Evolutionary conservation across 2,113 vertebrate species (phyloP).

Genomic region (Psittacus erithacus): DNA sequence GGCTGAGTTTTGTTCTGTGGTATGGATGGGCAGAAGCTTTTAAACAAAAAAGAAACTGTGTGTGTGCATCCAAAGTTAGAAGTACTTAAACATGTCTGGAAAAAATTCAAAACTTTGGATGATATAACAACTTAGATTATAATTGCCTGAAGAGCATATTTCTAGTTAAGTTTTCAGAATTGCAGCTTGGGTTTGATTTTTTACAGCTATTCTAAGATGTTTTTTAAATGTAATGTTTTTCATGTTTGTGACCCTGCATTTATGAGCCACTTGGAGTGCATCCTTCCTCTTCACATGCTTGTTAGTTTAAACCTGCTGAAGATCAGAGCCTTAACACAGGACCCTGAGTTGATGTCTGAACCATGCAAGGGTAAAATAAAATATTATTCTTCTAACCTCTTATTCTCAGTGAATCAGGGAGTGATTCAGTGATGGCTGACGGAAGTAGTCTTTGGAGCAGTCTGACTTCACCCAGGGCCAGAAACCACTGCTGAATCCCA

Average conservation of each 20-base stretch:
- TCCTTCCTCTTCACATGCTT: not conserved
- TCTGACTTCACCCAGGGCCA: not conserved
- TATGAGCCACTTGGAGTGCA: not conserved
- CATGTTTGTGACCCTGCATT: rapidly evolving
- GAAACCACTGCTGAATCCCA: not conserved
- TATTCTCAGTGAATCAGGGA: not conserved
- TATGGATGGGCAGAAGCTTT: not conserved
- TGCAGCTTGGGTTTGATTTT: not conserved
- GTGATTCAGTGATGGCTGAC: rapidly evolving
- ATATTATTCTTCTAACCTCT: not conserved
- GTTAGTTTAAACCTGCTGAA: not conserved
- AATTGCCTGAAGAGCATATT: not conserved
- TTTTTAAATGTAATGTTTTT: not conserved
- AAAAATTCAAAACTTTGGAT: not conserved
- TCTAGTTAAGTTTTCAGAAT: not conserved
- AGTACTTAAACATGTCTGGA: not conserved
- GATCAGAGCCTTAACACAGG: not conserved
- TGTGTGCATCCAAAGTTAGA: not conserved
- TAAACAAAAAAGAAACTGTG: not conserved
- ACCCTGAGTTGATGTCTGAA: not conserved
- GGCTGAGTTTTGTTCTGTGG: not conserved
- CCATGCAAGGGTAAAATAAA: not conserved
- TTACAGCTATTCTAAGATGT: not conserved
- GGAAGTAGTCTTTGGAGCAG: not conserved
- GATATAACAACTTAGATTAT: not conserved